Conservation (phyloP, 2,888 invertebrate genomes). For the Philaethria dido region DNA sequence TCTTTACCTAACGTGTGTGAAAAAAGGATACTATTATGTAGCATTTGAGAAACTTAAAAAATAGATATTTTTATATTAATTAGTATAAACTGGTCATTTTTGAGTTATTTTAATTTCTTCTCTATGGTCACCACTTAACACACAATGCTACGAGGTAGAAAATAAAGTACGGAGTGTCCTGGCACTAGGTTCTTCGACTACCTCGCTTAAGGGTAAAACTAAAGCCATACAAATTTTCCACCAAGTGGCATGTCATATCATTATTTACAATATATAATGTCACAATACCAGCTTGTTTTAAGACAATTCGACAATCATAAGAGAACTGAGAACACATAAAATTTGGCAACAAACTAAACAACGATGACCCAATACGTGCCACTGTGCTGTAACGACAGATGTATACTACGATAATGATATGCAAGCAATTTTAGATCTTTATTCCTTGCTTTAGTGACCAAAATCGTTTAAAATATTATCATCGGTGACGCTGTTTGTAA, state of each 20-base stretch:
- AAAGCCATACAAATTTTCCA: neutral
- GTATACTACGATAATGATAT: constrained; percentile 30
- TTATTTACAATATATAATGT: neutral
- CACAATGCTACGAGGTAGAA: too few species aligned
- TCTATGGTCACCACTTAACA: too few species aligned
- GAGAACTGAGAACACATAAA: constrained; percentile 39
- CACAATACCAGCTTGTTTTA: neutral
- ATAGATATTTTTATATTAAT: too few species aligned
- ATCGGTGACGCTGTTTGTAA: constrained; percentile 37
- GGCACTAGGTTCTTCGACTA: too few species aligned
- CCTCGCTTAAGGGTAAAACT: too few species aligned
- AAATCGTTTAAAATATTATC: constrained; percentile 13
- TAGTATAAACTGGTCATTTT: too few species aligned
- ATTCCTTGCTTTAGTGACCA: constrained; percentile 1
- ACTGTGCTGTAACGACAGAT: constrained; percentile 37
- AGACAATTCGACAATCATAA: constrained; percentile 24
- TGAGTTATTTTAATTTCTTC: too few species aligned
- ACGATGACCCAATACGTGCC: constrained; percentile 43
- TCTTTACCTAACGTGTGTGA: too few species aligned
- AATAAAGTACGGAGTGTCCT: too few species aligned
- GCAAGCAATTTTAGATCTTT: constrained; percentile 4
- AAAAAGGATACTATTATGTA: too few species aligned
- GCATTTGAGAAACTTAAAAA: too few species aligned
- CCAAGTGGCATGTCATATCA: neutral
- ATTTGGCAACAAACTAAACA: constrained; percentile 43